Conservation (phyloP, 2,797 vertebrate genomes). For the Sandelia bainsii region DNA sequence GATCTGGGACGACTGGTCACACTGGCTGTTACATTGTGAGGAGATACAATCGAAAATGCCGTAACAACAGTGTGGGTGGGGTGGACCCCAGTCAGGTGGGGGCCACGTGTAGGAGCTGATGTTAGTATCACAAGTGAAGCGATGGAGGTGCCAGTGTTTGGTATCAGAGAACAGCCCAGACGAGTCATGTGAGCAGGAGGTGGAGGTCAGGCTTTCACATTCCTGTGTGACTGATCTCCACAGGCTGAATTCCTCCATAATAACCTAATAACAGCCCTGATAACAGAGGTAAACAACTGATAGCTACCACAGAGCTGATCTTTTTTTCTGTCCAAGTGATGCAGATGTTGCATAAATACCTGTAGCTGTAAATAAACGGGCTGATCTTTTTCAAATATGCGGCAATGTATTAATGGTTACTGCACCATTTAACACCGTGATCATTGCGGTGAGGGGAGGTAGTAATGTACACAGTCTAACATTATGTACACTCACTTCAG, state of each 20-base stretch:
- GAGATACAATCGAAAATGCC: neutral
- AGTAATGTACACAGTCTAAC: too few species aligned
- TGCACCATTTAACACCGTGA: too few species aligned
- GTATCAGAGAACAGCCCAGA: conserved; percentile 18
- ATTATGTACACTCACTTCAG: too few species aligned
- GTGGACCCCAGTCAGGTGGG: neutral
- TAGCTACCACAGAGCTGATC: neutral
- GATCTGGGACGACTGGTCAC: neutral
- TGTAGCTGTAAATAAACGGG: too few species aligned
- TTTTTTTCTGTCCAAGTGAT: neutral
- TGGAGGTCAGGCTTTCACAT: conserved; percentile 19
- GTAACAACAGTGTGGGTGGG: neutral
- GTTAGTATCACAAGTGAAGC: neutral
- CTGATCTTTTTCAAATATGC: too few species aligned
- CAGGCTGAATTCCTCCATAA: neutral
- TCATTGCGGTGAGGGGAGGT: too few species aligned
- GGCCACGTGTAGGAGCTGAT: neutral
- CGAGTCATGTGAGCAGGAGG: neutral
- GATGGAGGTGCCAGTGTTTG: neutral
- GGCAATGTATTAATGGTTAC: too few species aligned
- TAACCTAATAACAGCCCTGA: neutral
- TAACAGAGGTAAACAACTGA: neutral
- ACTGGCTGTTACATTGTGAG: too few species aligned
- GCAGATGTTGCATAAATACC: neutral
- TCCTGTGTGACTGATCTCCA: conserved; percentile 23